A percentile compares a stretch with the other conserved stretches of the same genome.
These are phyloP conservation scores for Poicephalus gulielmi DNA, from an alignment of 2,113 vertebrate genomes.

Conservation along the genomic window DNA sequence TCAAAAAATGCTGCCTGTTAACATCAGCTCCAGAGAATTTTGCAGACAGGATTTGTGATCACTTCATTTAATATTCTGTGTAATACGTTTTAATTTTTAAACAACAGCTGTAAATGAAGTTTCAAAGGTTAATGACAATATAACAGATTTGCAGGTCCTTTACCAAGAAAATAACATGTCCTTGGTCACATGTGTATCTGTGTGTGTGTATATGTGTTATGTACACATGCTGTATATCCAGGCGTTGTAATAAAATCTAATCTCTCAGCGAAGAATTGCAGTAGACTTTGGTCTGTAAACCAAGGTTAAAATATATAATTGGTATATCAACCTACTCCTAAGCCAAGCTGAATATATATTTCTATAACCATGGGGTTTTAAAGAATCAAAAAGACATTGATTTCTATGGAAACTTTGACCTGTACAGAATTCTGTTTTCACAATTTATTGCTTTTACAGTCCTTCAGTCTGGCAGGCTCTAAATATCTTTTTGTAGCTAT, in stretches of 20 bases:
- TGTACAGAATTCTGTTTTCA: conserved; percentile 7
- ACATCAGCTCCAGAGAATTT: not conserved
- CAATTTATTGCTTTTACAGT: conserved; percentile 45
- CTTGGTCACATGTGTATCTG: rapidly evolving
- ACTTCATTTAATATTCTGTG: not conserved
- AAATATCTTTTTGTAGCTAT: not conserved
- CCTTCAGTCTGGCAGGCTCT: conserved; percentile 17
- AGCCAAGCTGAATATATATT: not conserved
- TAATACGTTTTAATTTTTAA: not conserved
- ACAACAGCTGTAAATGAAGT: not conserved
- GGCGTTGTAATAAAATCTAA: not conserved
- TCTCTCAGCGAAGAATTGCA: not conserved
- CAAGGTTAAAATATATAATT: not conserved
- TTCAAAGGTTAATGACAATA: not conserved
- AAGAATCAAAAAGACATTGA: not conserved
- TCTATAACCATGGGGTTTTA: not conserved
- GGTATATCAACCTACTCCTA: not conserved
- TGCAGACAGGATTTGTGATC: not conserved
- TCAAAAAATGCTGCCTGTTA: not conserved
- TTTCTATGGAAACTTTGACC: conserved; percentile 37
- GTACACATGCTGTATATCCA: not conserved
- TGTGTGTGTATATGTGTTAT: not conserved
- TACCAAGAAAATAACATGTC: not conserved
- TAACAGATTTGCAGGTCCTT: not conserved
- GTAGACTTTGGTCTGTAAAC: not conserved